Conservation (phyloP, 2,797 vertebrate genomes). For the Phyllotis vaccarum region DNA sequence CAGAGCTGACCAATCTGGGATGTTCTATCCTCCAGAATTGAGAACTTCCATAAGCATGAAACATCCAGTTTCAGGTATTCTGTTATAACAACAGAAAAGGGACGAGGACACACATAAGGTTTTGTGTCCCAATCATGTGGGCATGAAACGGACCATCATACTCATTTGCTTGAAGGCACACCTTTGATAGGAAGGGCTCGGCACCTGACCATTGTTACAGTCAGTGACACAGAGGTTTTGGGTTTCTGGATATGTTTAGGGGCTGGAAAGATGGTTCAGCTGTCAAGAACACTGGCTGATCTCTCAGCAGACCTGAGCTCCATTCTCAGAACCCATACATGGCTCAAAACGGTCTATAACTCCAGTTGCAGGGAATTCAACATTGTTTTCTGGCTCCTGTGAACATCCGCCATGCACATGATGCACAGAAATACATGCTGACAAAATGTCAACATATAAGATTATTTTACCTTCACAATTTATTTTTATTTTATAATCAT, state of each 20-base stretch:
- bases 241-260: not conserved
- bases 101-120: not conserved
- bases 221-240: not conserved
- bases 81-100: not conserved
- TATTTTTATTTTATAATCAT: not conserved
- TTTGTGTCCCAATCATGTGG: not conserved
- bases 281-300: not conserved
- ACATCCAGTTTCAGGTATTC: not conserved
- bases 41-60: not conserved
- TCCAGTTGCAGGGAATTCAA: not conserved
- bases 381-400: not conserved
- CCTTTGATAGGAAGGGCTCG: not conserved
- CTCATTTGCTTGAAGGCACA: not conserved
- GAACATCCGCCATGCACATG: not conserved
- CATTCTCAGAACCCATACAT: not conserved
- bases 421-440: not conserved
- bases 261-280: not conserved
- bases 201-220: not conserved
- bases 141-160: not conserved
- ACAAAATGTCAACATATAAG: not conserved
- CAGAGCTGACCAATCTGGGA: not conserved
- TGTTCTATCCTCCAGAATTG: not conserved
- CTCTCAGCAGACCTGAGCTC: not conserved
- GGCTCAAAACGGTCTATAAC: not conserved
- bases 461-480: not conserved